phyloP scores from a whole-genome alignment of 2,888 invertebrate species.

The Agrochola lota region DNA sequence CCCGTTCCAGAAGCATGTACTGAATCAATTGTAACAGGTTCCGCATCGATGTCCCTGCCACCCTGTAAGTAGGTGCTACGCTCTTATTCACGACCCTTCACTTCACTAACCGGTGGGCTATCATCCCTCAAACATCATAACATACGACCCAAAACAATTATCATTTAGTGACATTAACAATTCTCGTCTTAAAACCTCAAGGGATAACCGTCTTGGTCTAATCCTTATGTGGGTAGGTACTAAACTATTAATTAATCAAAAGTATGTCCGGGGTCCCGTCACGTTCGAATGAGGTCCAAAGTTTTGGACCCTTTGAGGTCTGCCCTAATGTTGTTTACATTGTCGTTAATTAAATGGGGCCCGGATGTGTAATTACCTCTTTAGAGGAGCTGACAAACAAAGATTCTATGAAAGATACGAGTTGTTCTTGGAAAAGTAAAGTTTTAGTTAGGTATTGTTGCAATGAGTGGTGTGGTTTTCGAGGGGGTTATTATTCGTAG shows the following conservation, averaged over 20 bases:
- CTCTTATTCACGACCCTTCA: neutral
- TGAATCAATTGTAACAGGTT: too few relatives aligned
- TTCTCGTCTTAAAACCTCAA: constrained; percentile 70
- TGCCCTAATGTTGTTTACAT: constrained; percentile 83
- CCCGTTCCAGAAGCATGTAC: too few relatives aligned
- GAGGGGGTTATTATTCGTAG: neutral
- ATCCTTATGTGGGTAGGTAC: constrained; percentile 72
- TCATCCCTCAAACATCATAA: constrained; percentile 25
- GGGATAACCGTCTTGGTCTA: constrained; percentile 71
- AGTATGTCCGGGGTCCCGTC: constrained; percentile 69
- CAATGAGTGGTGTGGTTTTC: neutral
- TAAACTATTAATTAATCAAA: constrained; percentile 81
- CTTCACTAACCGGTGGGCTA: neutral
- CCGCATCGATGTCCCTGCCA: too few relatives aligned
- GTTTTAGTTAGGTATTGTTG: constrained; percentile 21
- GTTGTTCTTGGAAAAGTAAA: constrained; percentile 24
- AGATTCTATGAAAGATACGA: constrained; percentile 50
- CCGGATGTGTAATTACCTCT: constrained; percentile 74
- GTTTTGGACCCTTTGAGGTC: constrained; percentile 79
- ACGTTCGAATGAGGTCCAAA: constrained; percentile 74
- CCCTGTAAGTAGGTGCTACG: neutral
- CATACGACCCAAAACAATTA: constrained; percentile 57
- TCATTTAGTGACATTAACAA: constrained; percentile 63
- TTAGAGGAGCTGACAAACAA: constrained; percentile 60
- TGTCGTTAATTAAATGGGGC: constrained; percentile 81